Evolutionary conservation across 2,113 vertebrate species (phyloP), one percentile per base, ranked within the genome.

Genomic region (Dipodomys merriami): DNA sequence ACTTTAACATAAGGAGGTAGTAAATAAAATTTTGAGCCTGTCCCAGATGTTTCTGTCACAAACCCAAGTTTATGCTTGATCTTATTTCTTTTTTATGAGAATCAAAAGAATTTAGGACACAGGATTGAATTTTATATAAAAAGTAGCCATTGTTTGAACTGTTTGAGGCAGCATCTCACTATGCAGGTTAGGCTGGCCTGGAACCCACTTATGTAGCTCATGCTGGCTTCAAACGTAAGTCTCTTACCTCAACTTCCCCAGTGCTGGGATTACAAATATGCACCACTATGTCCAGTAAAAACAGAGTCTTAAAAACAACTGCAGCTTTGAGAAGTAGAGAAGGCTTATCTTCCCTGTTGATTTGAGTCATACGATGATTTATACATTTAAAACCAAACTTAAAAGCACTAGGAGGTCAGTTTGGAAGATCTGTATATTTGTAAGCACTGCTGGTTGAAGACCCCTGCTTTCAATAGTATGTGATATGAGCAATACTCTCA

Each of bases 301-400:
- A 91, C 29, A 81, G 1, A 91, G 20, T 33, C 23, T 84, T 91
- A 64, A 60, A 91, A 95, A 88, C 49, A 93, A 89, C 27, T 44
- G 69, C 12, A 62, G n/a, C 68, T 91, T 76, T 74, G 22, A 33
- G 85, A 94, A 33, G 83, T 83, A 30, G 6, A 22, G 67, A 80
- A 88, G 78, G 29, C 6, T 78, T 69, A 60, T 44, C 22, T 72
- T 82, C 46, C 25, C 39, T 78, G 19, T 84, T 85, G 69, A 68
- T 39, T 20, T 27, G 46, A 69, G 23, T 67, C 33, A 53, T 78
- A 71, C 62, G 35, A 91, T 96, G 94, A 93, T 44, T 94, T 79
- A 86, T 18, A 30, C 10, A 23, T 81, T 60, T 68, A 33, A 27
- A 91, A 29, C 3, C 73, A 93, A 53, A 76, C 80, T 90, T 90